Evolutionary conservation across 2,888 invertebrate genomes (phyloP), one percentile per base, ranked within the genome.

Genomic region (Acronicta aceris): DNA sequence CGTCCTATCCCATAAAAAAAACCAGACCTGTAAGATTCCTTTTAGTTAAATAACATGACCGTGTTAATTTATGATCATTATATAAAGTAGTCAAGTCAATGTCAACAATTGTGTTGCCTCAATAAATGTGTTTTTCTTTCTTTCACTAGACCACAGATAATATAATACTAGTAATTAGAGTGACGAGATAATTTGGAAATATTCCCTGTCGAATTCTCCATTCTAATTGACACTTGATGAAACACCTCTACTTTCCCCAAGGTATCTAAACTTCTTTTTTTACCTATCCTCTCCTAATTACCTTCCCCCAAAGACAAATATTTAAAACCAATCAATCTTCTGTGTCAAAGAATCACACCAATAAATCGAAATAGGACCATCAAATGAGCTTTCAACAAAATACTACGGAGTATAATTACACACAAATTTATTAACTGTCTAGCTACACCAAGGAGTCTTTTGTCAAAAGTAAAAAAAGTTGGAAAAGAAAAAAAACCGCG

Each of bases 381-480:
- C 89, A 89, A 90, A 93, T 92, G 89, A 88, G 85, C 88, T 91
- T 90, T 90, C 93, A 92, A 94, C 94, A 90, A 89, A 91, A 90
- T 84, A 84, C 87, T 85, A 82, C 79, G 79, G 82, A 84, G 87
- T 88, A 89, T 93, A 92, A 93, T 93, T 93, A 92, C 85, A 78
- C 76, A 75, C 59, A 84, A 89, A 94, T 93, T 91, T 94, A 94
- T 94, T 86, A 84, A 81, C 88, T 88, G 89, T 88, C 88, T 85
- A 33, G 65, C 79, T 77, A 58, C 69, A 64, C 72, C 72, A 64
- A 52, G 53, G 66, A 64, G 66, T 81, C 82, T 83, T 83, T 82
- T 85, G 83, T 85, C 83, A 83, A 79, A 72, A 66, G 57, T 55
- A 45, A 61, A 72, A 66, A 64, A 66, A 25, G 12, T 47, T 25